Conservation (phyloP, 2,888 invertebrate species). For the Alsophila aescularia region DNA sequence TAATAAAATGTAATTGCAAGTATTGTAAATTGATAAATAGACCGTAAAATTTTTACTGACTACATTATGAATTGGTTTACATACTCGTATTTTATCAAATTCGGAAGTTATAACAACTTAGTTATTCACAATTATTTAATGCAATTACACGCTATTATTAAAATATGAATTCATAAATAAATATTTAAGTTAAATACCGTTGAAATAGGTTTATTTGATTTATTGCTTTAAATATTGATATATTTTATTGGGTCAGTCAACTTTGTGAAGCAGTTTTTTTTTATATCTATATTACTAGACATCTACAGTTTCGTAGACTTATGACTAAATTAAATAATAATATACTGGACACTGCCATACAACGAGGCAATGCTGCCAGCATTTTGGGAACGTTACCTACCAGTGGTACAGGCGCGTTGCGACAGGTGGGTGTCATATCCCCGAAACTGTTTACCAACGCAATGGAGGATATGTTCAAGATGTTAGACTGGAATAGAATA, state of each 20-base stretch:
- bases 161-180: constrained; percentile 35
- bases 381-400: no score
- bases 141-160: constrained; percentile 22
- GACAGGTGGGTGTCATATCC: no score
- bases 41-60: constrained; percentile 56
- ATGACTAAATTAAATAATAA: no score
- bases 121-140: constrained; percentile 25
- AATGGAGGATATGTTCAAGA: no score
- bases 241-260: neutral
- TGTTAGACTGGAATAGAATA: no score
- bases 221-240: constrained; percentile 5
- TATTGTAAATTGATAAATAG: constrained; percentile 54
- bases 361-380: no score
- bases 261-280: neutral
- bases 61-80: constrained; percentile 66
- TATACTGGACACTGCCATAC: no score
- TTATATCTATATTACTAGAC: neutral
- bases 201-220: constrained; percentile 15
- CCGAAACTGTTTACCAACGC: no score
- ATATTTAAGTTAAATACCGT: constrained; percentile 26
- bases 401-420: no score
- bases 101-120: constrained; percentile 49
- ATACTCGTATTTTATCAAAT: constrained; percentile 58
- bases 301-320: no score
- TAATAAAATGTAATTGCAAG: constrained; percentile 40